Evolutionary conservation across 1,140 invertebrate species (phyloP), one percentile per base, ranked within the genome.

Genomic region (Megalonaias nervosa): DNA sequence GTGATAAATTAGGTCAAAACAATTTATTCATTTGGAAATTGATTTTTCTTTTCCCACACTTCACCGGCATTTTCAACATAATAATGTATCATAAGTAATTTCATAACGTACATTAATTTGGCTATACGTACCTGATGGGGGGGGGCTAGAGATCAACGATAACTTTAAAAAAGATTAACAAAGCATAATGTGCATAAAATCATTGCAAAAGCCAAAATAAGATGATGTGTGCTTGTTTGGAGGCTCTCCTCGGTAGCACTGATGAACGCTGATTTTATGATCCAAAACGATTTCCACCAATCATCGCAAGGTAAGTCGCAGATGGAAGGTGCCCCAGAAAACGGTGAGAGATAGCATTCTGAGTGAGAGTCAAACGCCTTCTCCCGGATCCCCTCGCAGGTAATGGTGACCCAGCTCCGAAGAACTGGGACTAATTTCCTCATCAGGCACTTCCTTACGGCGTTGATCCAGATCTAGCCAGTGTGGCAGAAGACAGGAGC

Each of bases 361-460:
- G 65, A 56, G 55, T 68, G 73, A 58, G 31, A 57, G 21, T 67
- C 26, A 67, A 75, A 68, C 6, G 73, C 73, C 17, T 12, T 26
- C n/a, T 58, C 56, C 57, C 68, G 67, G 15, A 75, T 67, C 17
- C 68, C 55, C 11, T 57, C n/a, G 31, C 73, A 75, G 21, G 13
- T 75, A n/a, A 11, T 60, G 12, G 21, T 38, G 5, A 60, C 58
- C 21, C 21, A 75, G 6, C 57, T 56, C 55, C 74, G 67, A 1
- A 75, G 21, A 19, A 75, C 59, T 19, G 67, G 74, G 13, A 75
- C 74, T 23, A 75, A 66, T 12, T 21, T 66, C 48, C 67, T 65
- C 58, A 67, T 62, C 12, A 74, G 64, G 58, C 67, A 75, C 64
- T 69, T 75, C n/a, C n/a, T n/a, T n/a, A n/a, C n/a, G n/a, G n/a